Evolutionary conservation across 2,113 vertebrate genomes (phyloP).

Genomic region (mouse (Mus musculus)): DNA sequence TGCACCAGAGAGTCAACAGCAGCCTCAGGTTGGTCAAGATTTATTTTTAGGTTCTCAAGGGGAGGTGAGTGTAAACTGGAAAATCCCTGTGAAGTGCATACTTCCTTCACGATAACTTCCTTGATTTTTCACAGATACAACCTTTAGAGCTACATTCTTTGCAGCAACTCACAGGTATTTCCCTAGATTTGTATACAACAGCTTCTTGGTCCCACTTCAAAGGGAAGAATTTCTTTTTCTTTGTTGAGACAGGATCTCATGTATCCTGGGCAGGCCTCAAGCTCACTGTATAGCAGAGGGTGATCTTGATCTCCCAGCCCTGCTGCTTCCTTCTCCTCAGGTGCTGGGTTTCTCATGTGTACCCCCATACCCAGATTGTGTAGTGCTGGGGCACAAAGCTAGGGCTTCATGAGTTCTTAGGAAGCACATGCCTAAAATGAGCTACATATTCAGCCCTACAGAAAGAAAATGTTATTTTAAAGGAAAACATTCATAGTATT

Average conservation of each 20-base stretch:
- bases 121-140: conserved; percentile 60
- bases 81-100: conserved; percentile 62
- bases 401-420: not conserved
- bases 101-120: conserved; percentile 66
- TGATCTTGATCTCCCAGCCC: not conserved
- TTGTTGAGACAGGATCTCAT: not conserved
- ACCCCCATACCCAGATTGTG: not conserved
- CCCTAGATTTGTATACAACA: conserved; percentile 28
- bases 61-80: conserved; percentile 68
- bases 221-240: not conserved
- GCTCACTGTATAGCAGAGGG: not conserved
- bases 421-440: not conserved
- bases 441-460: not conserved
- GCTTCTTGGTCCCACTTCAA: conserved; percentile 35
- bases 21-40: not conserved
- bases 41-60: conserved; percentile 62
- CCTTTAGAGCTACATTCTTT: conserved; percentile 58
- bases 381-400: not conserved
- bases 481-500: not conserved
- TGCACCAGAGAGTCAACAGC: not conserved
- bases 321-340: not conserved
- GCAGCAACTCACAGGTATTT: conserved; percentile 48
- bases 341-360: not conserved
- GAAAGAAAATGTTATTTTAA: not conserved
- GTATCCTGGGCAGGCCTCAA: not conserved